phyloP scores from a whole-genome alignment of 1,140 invertebrate genomes.

The Belonocnema kinseyi region DNA sequence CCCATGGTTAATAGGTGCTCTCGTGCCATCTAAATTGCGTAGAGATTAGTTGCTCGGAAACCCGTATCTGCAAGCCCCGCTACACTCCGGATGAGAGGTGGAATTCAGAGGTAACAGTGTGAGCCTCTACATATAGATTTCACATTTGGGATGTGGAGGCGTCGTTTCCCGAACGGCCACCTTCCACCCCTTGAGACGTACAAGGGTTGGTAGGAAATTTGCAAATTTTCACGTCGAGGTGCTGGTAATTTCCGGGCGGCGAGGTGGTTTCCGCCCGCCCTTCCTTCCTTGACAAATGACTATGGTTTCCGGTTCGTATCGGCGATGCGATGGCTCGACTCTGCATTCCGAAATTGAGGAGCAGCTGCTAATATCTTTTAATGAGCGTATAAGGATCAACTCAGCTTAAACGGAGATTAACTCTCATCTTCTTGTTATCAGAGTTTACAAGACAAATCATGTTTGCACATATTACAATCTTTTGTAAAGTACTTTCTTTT shows the following conservation, averaged over 20 bases:
- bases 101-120: slow-evolving; percentile 32
- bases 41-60: slow-evolving; percentile 69
- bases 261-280: slow-evolving; percentile 64
- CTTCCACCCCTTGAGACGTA: slow-evolving; percentile 41
- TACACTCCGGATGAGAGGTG: slow-evolving; percentile 6
- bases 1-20: slow-evolving; percentile 64
- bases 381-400: slow-evolving; percentile 19
- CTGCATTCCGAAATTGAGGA: slow-evolving; percentile 56
- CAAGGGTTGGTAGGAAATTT: slow-evolving; percentile 66
- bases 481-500: no score
- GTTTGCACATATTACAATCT: not conserved
- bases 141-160: slow-evolving; percentile 20
- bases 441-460: slow-evolving; percentile 14
- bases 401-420: not conserved
- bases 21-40: slow-evolving; percentile 69
- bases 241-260: slow-evolving; percentile 71
- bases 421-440: slow-evolving; percentile 12
- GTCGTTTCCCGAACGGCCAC: slow-evolving; percentile 24
- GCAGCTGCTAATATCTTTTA: slow-evolving; percentile 42
- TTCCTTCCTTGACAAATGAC: slow-evolving; percentile 67
- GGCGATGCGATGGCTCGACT: slow-evolving; percentile 39
- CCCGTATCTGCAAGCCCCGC: slow-evolving; percentile 51
- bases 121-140: slow-evolving; percentile 31
- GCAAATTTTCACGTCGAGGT: slow-evolving; percentile 71
- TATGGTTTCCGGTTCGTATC: slow-evolving; percentile 70